Base-by-base conservation (phyloP, 1,140 invertebrate genomes). In the Lordiphosa collinella region DNA sequence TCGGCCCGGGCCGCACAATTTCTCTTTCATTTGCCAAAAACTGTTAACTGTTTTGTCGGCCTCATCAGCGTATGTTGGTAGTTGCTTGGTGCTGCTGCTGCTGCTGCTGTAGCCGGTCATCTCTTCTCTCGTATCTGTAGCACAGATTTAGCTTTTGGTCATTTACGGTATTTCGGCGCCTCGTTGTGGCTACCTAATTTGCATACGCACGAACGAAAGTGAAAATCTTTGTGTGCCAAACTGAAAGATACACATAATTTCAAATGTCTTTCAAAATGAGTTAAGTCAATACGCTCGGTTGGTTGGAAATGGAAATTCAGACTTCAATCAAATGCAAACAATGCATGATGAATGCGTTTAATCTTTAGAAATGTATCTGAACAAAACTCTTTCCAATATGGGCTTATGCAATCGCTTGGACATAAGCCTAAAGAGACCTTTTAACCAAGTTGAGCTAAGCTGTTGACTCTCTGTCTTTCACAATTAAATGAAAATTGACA, bases 21-120 rank as follows among this genome's bases (percentile, higher is more conserved):
- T 82, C 78, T 82, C 78, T 82, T 82, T 82, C 78, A 84, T 82
- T 82, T 82, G 68, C 72, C 78, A 54, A 82, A 82, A 76, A 84
- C 72, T 63, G 78, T 84, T 82, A 84, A 68, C 76, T 58, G 41
- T 62, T 67, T 41, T 59, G 52, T 70, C 64, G 55, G 51, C 35
- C 18, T 40, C 29, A 12, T n/a, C 31, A 46, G n/a, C 31, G 35
- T 59, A 51, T 58, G 34, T 58, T 25, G 53, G 47, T 60, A 60
- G 50, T 48, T 18, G 37, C 8, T n/a, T n/a, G n/a, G 13, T 37
- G 36, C 3, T 37, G 36, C 4, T 37, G 36, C 8, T 10, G 37
- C 37, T 8, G 37, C 8, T 16, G 16, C 47, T 51, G 16, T 4
- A 12, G 36, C 35, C 22, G 14, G 29, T 16, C 38, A 64, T 73